Percentiles rank a stretch among this genome's conserved stretches.
Conservation (phyloP, 2,113 vertebrate species). For the Lates calcarifer region DNA sequence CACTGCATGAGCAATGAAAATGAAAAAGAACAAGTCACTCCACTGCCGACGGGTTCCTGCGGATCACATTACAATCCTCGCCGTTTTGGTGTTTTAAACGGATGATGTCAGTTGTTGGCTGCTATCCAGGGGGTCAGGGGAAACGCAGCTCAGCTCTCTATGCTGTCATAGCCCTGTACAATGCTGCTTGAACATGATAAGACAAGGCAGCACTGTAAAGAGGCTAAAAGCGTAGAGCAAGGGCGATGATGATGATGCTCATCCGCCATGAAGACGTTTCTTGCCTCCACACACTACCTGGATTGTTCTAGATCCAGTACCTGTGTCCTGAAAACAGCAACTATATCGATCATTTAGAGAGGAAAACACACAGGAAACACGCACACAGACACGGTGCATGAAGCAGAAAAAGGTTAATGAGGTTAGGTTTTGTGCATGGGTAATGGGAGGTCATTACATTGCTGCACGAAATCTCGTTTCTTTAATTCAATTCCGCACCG, state of each 20-base stretch:
- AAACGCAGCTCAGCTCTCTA: slow-evolving; percentile 74
- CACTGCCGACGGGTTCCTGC: neutral
- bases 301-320: slow-evolving; percentile 42
- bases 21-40: neutral
- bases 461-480: slow-evolving; percentile 19
- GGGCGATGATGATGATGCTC: slow-evolving; percentile 2
- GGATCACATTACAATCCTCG: neutral
- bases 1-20: neutral
- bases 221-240: slow-evolving; percentile 86
- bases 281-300: slow-evolving; percentile 25
- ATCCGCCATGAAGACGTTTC: slow-evolving; percentile 55
- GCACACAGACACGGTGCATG: neutral
- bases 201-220: slow-evolving; percentile 90
- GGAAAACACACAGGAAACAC: neutral
- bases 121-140: slow-evolving; percentile 47
- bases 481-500: slow-evolving; percentile 35
- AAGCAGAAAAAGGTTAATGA: neutral
- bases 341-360: slow-evolving; percentile 20
- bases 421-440: neutral
- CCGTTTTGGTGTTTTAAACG: slow-evolving; percentile 10
- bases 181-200: slow-evolving; percentile 88
- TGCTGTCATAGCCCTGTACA: slow-evolving; percentile 89
- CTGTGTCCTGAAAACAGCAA: slow-evolving; percentile 61
- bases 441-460: neutral
- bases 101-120: slow-evolving; percentile 66